These are phyloP conservation scores for Sycobia sp. DNA, from an alignment of 1,140 invertebrate genomes.

Conservation along the genomic window DNA sequence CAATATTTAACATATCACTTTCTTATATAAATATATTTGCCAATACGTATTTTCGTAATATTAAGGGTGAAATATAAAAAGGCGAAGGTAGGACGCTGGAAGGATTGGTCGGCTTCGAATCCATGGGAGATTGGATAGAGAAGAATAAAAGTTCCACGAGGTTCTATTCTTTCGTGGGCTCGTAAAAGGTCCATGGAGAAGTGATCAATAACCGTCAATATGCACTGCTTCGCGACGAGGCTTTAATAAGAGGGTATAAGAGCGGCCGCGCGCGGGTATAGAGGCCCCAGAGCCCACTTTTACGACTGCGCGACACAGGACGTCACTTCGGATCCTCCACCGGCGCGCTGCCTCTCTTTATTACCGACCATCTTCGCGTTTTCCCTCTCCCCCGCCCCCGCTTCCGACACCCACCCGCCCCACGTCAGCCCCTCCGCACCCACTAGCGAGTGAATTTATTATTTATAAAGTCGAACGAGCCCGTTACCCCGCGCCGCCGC, in stretches of 20 bases:
- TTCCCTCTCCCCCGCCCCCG: too few species aligned
- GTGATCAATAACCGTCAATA: constrained; percentile 58
- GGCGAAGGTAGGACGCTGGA: too few species aligned
- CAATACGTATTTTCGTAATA: too few species aligned
- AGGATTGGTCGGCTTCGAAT: too few species aligned
- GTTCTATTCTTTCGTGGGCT: constrained; percentile 37
- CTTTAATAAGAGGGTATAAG: constrained; percentile 56
- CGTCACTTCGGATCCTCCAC: constrained; percentile 54
- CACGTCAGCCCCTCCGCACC: too few species aligned
- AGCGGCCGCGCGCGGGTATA: too few species aligned
- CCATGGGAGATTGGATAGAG: constrained; percentile 16
- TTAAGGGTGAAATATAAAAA: too few species aligned
- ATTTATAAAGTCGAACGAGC: constrained; percentile 55
- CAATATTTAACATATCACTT: too few species aligned
- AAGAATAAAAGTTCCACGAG: constrained; percentile 35
- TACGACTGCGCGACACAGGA: constrained; percentile 57
- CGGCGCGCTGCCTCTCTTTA: constrained; percentile 55
- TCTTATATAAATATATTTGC: too few species aligned
- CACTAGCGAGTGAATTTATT: constrained; percentile 58
- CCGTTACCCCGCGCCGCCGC: constrained; percentile 39
- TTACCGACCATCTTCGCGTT: constrained; percentile 48
- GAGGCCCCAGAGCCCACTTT: constrained; percentile 50
- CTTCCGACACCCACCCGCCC: constrained; percentile 29
- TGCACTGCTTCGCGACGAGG: constrained; percentile 43
- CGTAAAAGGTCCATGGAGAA: constrained; percentile 43